phyloP scores from a whole-genome alignment of 2,888 invertebrate genomes.

The Orthonychiurus folsomi region DNA sequence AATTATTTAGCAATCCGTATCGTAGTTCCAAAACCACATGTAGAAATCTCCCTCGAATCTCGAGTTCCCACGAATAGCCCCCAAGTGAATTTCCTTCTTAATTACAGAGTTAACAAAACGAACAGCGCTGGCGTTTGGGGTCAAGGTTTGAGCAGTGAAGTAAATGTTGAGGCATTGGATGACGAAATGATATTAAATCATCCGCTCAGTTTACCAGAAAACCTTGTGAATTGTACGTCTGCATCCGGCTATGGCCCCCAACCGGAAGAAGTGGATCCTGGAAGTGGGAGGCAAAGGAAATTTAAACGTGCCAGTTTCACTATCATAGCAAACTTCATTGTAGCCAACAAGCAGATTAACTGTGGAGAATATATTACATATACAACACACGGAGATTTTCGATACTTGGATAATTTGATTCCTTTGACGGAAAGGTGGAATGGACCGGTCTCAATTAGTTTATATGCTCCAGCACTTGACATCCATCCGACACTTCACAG shows the following conservation, averaged over 20 bases:
- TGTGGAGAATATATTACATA: conserved; percentile 82
- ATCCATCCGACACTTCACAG: conserved; percentile 66
- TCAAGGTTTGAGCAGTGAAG: not conserved
- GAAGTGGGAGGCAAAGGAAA: not conserved
- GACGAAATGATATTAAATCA: not conserved
- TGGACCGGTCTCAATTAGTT: conserved; percentile 75
- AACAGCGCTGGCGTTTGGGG: too few species aligned
- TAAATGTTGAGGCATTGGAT: not conserved
- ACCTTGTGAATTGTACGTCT: not conserved
- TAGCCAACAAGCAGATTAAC: conserved; percentile 43
- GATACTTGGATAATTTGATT: conserved; percentile 79
- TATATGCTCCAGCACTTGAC: conserved; percentile 79
- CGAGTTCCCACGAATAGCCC: not conserved
- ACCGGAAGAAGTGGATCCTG: not conserved
- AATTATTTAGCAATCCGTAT: not conserved
- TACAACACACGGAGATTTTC: conserved; percentile 83
- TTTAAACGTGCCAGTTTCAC: conserved; percentile 7
- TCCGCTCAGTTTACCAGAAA: not conserved
- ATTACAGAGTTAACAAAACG: not conserved
- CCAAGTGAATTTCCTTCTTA: too few species aligned
- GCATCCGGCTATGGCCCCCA: not conserved
- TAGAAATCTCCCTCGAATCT: not conserved
- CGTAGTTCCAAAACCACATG: not conserved
- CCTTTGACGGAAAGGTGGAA: conserved; percentile 77
- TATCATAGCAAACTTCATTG: conserved; percentile 23